A percentile compares a stretch with the other conserved stretches of the same genome.
These are phyloP conservation scores for Anabacerthia variegaticeps DNA, from an alignment of 2,797 vertebrate species.

Conservation along the genomic window DNA sequence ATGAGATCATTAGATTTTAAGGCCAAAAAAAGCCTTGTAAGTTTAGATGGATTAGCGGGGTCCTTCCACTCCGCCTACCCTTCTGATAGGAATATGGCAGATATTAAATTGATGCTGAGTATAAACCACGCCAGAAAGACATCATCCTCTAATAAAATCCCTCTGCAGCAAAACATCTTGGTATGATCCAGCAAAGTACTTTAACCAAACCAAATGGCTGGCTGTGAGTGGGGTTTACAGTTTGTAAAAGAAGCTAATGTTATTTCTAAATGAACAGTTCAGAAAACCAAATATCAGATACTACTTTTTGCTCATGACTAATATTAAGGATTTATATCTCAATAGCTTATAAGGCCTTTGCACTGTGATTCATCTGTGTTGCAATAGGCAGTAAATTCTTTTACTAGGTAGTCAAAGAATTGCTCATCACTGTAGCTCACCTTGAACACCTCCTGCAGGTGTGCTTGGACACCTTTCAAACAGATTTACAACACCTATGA, in stretches of 20 bases:
- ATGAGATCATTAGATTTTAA: conserved; percentile 13
- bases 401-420: background rate
- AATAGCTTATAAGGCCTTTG: background rate
- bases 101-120: background rate
- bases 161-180: background rate
- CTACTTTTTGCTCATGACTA: background rate
- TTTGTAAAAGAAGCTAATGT: background rate
- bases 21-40: background rate
- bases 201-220: background rate
- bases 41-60: background rate
- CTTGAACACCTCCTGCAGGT: background rate
- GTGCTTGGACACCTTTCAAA: background rate
- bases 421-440: background rate
- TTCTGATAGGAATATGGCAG: background rate
- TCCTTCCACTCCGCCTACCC: background rate
- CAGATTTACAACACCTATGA: background rate
- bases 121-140: background rate
- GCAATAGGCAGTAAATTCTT: background rate
- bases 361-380: background rate
- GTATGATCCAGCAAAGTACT: background rate
- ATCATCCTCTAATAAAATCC: background rate
- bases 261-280: background rate
- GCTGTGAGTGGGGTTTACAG: background rate
- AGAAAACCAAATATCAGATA: background rate
- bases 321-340: background rate